Evolutionary conservation across 2,797 vertebrate species (phyloP).

Genomic region (Pseudochromis fuscus): DNA sequence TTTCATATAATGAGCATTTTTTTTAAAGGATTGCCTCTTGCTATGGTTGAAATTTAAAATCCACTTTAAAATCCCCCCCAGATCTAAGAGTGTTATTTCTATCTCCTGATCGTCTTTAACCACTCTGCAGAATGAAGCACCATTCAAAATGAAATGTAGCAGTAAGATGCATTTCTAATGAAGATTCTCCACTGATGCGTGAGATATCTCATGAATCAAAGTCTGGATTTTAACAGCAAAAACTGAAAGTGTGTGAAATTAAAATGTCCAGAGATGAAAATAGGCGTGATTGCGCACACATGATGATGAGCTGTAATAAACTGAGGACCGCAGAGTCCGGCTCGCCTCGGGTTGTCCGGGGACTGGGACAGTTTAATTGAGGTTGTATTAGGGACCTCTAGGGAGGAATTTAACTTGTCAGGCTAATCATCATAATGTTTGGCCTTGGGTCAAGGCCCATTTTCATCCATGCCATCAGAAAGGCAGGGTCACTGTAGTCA

Average conservation of each 20-base stretch:
- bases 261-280: constrained; percentile 74
- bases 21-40: constrained; percentile 23
- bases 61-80: background rate
- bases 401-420: constrained; percentile 76
- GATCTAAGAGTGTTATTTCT: constrained; percentile 43
- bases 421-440: constrained; percentile 75
- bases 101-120: constrained; percentile 38
- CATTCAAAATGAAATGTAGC: constrained; percentile 55
- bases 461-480: constrained; percentile 62
- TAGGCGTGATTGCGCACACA: constrained; percentile 38
- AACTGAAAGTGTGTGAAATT: constrained; percentile 81
- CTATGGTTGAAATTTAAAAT: constrained; percentile 41
- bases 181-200: constrained; percentile 59
- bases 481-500: constrained; percentile 57
- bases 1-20: constrained; percentile 35
- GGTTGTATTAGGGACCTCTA: constrained; percentile 66
- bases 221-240: constrained; percentile 56
- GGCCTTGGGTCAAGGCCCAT: constrained; percentile 64
- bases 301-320: constrained; percentile 71
- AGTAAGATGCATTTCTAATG: constrained; percentile 68
- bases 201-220: constrained; percentile 68
- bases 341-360: constrained; percentile 38
- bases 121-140: constrained; percentile 26
- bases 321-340: constrained; percentile 33
- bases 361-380: constrained; percentile 73